Conservation (phyloP, 1,140 invertebrate species). For the Micrasema minimum region DNA sequence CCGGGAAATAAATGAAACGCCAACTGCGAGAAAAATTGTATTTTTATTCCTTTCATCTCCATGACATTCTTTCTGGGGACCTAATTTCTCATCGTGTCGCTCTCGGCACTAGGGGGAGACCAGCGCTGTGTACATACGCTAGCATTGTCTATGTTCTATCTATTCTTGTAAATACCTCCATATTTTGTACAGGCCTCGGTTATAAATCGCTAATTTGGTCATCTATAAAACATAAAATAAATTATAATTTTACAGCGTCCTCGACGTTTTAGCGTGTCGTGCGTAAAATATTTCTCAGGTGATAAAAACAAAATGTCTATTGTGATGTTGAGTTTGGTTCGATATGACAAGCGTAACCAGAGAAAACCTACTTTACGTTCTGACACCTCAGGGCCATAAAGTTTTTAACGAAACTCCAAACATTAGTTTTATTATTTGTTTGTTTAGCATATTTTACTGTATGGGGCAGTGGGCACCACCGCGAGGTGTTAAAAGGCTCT, state of each 20-base stretch:
- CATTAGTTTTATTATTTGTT: slow-evolving; percentile 8
- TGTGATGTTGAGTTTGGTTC: neutral
- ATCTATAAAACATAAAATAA: no score
- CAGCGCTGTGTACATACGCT: neutral
- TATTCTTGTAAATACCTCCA: slow-evolving; percentile 17
- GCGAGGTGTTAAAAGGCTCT: no score
- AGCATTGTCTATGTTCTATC: slow-evolving; percentile 6
- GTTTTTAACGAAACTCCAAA: slow-evolving; percentile 7
- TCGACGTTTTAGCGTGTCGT: slow-evolving; percentile 5
- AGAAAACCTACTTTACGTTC: no score
- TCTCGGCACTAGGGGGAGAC: slow-evolving; percentile 1
- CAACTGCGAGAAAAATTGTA: slow-evolving; percentile 35
- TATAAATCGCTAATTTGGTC: no score
- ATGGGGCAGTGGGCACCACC: no score
- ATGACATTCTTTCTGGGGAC: slow-evolving; percentile 12
- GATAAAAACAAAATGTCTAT: neutral
- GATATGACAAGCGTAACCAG: neutral
- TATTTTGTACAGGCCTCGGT: no score
- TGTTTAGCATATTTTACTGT: slow-evolving; percentile 9
- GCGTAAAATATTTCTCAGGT: neutral
- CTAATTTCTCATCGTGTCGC: slow-evolving; percentile 29
- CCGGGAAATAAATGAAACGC: slow-evolving; percentile 28
- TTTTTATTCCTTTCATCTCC: slow-evolving; percentile 25
- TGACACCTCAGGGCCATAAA: neutral
- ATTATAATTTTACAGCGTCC: no score